A percentile compares a stretch with the other conserved stretches of the same genome.
Evolutionary conservation across 2,113 vertebrate genomes (phyloP).

Genomic region (Hystrix brachyura): DNA sequence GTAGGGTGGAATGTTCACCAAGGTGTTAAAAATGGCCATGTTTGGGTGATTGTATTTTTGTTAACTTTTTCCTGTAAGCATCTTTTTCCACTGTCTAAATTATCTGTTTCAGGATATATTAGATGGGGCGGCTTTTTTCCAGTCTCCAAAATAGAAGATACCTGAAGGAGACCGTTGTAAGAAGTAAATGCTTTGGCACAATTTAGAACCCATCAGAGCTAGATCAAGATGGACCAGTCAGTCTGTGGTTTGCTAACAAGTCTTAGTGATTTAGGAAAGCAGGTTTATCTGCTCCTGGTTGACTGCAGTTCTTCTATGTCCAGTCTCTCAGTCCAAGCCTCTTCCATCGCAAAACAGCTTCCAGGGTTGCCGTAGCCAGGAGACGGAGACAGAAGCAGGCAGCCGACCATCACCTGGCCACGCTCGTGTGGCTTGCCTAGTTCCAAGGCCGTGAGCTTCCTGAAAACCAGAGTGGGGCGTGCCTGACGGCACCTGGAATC

Average conservation of each 20-base stretch:
- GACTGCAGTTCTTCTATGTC: not conserved
- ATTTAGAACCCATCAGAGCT: not conserved
- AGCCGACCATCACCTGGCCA: not conserved
- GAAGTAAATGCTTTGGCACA: slow-evolving; percentile 1
- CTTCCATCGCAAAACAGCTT: not conserved
- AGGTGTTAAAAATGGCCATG: not conserved
- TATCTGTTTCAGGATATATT: slow-evolving; percentile 7
- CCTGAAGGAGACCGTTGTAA: not conserved
- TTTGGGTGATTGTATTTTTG: not conserved
- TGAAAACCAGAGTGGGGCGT: not conserved
- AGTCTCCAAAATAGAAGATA: not conserved
- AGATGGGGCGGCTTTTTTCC: not conserved
- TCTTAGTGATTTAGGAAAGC: not conserved
- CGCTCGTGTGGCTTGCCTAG: not conserved
- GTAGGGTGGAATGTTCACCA: not conserved
- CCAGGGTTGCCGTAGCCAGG: not conserved
- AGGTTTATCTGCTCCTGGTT: not conserved
- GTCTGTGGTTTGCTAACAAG: not conserved
- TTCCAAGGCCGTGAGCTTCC: not conserved
- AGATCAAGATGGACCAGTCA: not conserved
- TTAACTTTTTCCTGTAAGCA: not conserved
- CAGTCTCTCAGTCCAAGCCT: not conserved
- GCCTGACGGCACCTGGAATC: not conserved
- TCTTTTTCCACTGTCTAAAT: not conserved
- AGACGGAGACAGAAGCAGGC: not conserved